Evolutionary conservation across 2,888 invertebrate genomes (phyloP).

Genomic region (Sussaba pulchella): DNA sequence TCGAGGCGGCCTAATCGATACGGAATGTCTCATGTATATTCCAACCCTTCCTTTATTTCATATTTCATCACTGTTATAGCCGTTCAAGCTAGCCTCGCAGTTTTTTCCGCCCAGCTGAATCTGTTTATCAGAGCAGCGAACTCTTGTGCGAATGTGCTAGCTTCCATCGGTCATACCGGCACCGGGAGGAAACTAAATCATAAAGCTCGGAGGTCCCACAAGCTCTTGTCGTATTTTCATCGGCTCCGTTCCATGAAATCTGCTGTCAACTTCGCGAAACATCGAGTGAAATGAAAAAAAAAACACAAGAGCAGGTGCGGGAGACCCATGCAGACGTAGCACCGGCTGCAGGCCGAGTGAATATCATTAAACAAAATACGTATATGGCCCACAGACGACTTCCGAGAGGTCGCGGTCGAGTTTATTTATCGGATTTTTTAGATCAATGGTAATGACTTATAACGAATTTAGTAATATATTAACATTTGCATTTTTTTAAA

Average conservation of each 20-base stretch:
- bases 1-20: too few relatives aligned
- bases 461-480: too few relatives aligned
- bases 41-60: neutral
- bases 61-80: neutral
- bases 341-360: neutral
- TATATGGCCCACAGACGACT: neutral
- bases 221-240: constrained; percentile 60
- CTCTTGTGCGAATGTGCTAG: constrained; percentile 17
- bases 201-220: constrained; percentile 25
- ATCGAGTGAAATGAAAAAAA: constrained; percentile 35
- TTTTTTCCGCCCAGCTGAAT: constrained; percentile 8
- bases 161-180: neutral
- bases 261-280: constrained; percentile 61
- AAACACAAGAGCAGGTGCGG: neutral
- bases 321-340: neutral
- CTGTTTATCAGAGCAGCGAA: constrained; percentile 20
- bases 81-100: neutral
- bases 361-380: constrained; percentile 13
- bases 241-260: constrained; percentile 68
- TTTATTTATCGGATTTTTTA: too few relatives aligned
- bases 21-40: too few relatives aligned
- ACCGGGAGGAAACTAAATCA: neutral
- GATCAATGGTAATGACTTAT: too few relatives aligned
- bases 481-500: too few relatives aligned
- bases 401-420: neutral